Evolutionary conservation across 1,140 invertebrate species (phyloP).

Genomic region (Drosophila eugracilis): DNA sequence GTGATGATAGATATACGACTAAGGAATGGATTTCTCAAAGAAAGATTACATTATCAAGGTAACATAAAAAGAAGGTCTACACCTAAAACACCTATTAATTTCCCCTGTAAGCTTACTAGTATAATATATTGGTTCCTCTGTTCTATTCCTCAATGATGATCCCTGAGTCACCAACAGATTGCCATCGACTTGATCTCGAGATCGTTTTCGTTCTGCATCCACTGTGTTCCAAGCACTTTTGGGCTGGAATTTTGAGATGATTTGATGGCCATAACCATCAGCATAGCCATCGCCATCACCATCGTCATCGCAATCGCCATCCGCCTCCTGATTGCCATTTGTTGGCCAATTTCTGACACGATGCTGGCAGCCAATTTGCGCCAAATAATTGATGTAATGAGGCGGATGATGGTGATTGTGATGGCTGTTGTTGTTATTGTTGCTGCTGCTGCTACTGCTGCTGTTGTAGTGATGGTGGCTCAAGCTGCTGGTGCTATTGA

Average conservation of each 20-base stretch:
- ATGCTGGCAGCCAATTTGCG: conserved; percentile 73
- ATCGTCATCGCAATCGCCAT: not conserved
- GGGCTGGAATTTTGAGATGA: conserved; percentile 28
- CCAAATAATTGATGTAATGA: conserved; percentile 66
- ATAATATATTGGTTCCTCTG: not conserved
- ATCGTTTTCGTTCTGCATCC: no score
- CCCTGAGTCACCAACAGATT: conserved; percentile 22
- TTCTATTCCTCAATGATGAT: conserved; percentile 6
- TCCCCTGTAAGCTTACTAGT: conserved; percentile 1
- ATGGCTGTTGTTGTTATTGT: not conserved
- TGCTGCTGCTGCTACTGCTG: not conserved
- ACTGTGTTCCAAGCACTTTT: conserved; percentile 25
- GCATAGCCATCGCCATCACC: not conserved
- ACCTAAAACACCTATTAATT: no score
- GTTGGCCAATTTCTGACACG: conserved; percentile 55
- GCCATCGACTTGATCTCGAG: conserved; percentile 34
- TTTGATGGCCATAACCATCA: conserved; percentile 11
- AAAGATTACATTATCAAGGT: not conserved
- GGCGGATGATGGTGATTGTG: conserved; percentile 23
- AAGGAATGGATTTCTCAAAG: not conserved
- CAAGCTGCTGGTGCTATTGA: conserved; percentile 12
- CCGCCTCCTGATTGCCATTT: conserved; percentile 35
- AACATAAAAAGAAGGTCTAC: no score
- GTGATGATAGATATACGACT: not conserved
- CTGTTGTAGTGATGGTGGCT: conserved; percentile 31